These are phyloP conservation scores for Aethina tumida DNA, from an alignment of 1,140 invertebrate species.

Conservation along the genomic window DNA sequence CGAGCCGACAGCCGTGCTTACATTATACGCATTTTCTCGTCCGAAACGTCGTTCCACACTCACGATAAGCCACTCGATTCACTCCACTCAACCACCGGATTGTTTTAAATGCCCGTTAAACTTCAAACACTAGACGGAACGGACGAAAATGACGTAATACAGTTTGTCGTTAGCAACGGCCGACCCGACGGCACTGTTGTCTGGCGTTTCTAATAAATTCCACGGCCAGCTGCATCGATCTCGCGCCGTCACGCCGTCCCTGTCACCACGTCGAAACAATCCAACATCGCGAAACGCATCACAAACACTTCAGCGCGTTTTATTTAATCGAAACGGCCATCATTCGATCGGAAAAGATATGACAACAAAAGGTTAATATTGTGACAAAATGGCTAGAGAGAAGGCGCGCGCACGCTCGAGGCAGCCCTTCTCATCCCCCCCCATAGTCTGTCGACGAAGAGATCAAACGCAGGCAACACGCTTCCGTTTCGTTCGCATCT, in stretches of 20 bases:
- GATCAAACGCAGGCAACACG: conserved; percentile 17
- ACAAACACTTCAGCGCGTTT: background rate
- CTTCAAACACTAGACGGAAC: conserved; percentile 14
- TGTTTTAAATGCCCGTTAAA: conserved; percentile 12
- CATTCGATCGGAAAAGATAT: conserved; percentile 31
- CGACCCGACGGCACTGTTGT: conserved; percentile 6
- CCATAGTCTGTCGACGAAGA: too few relatives aligned
- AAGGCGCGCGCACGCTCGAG: conserved; percentile 27
- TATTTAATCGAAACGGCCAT: conserved; percentile 24
- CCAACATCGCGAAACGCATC: background rate
- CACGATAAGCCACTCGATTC: too few relatives aligned
- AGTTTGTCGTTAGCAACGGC: conserved; percentile 7
- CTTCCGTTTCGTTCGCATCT: conserved; percentile 12
- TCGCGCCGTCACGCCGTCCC: background rate
- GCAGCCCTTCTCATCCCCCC: conserved; percentile 10
- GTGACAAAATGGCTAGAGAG: conserved; percentile 33
- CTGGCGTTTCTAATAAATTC: conserved; percentile 5
- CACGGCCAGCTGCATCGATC: background rate
- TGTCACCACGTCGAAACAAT: background rate
- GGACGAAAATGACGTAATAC: conserved; percentile 16
- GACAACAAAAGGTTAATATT: conserved; percentile 36
- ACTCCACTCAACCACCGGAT: too few relatives aligned
- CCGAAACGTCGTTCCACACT: too few relatives aligned
- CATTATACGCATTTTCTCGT: conserved; percentile 10
- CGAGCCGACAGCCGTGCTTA: conserved; percentile 12